Evolutionary conservation across 2,888 invertebrate genomes (phyloP), one percentile per base, ranked within the genome.

Genomic region (Crepidodera aurea): DNA sequence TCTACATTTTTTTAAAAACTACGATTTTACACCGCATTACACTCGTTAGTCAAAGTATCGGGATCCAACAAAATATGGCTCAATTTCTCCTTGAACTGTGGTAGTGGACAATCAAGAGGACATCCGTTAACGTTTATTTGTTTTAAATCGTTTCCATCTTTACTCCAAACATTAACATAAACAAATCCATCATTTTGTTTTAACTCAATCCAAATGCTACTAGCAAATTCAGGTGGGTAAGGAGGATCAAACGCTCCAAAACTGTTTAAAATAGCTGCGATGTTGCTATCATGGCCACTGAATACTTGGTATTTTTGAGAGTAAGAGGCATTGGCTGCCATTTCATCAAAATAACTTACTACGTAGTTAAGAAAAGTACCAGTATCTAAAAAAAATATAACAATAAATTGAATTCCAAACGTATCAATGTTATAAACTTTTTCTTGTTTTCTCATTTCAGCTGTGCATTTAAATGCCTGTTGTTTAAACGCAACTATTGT

Each of bases 191-290:
- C 13, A 37, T n/a, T 37, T 10, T 13, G 8, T 13, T 16, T 44
- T 13, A 44, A 44, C 13, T 44, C 44, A 4, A 44, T 25, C 44
- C 44, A 44, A 44, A 44, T 19, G 1, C 22, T 12, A 12, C 12
- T 16, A 2, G 44, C 44, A 25, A 44, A 44, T 2, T 10, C 22
- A 10, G 25, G 90, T 70, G 85, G 86, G 4, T 44, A 15, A 58
- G 86, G 86, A 5, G 82, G 79, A 65, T 88, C 84, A 69, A 84
- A 92, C 25, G 92, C 64, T 16, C 85, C 85, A 1, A 94, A 77
- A 0, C 88, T 84, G 76, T 87, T 88, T 1, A 93, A 82, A 29
- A 93, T 69, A 71, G 84, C 88, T 0, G 88, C 89, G 7, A 94
- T 78, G 0, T 90, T 93, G 6, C 22, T 44, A n/a, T 44, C 44